Evolutionary conservation across 2,113 vertebrate genomes (phyloP).

Genomic region (Galemys pyrenaicus): DNA sequence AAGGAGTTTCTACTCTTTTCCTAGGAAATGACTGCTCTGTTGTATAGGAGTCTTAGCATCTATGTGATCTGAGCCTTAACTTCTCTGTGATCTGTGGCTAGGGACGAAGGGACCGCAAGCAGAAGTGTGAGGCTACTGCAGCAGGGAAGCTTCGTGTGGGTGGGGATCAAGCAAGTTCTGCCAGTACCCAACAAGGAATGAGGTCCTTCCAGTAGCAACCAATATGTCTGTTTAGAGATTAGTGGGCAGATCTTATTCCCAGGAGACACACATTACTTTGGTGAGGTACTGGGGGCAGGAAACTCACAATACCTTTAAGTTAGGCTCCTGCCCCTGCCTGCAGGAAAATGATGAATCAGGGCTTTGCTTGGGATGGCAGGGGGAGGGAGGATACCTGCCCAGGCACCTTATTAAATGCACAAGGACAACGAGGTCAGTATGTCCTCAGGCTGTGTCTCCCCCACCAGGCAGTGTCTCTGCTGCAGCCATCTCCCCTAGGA

Average conservation of each 20-base stretch:
- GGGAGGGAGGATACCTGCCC: too few species aligned
- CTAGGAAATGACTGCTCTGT: neutral
- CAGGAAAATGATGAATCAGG: neutral
- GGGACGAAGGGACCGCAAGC: neutral
- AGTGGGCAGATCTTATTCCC: neutral
- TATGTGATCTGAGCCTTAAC: neutral
- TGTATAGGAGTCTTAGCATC: neutral
- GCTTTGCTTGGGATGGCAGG: neutral
- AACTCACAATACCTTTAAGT: neutral
- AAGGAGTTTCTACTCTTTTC: neutral
- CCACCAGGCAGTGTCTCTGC: neutral
- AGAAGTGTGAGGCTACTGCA: neutral
- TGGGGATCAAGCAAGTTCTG: neutral
- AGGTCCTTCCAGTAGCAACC: neutral
- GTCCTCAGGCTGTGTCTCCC: neutral
- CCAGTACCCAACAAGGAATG: neutral
- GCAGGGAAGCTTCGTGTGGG: neutral
- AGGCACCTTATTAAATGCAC: neutral
- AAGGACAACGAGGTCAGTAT: neutral
- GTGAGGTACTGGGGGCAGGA: neutral
- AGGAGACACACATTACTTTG: neutral
- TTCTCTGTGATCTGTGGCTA: neutral
- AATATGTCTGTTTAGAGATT: neutral
- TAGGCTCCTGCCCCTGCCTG: neutral
- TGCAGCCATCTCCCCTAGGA: neutral